Evolutionary conservation across 2,888 invertebrate species (phyloP).

Genomic region (Dolomedes plantarius): DNA sequence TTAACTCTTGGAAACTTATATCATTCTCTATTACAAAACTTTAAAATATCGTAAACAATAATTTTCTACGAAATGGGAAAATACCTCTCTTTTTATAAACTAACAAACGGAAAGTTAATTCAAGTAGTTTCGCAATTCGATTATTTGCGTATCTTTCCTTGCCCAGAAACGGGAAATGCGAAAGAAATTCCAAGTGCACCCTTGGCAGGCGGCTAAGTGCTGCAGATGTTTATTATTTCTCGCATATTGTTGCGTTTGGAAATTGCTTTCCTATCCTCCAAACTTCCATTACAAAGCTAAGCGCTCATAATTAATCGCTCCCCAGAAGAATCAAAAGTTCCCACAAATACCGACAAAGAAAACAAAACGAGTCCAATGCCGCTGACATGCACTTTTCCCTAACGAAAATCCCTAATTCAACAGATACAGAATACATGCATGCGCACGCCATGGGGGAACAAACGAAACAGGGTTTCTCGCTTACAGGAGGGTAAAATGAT

Average conservation of each 20-base stretch:
- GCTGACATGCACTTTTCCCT: conserved; percentile 8
- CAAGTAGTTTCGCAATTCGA: neutral
- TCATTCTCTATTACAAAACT: too few species aligned
- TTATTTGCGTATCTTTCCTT: neutral
- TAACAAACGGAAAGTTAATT: neutral
- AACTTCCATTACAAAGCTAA: conserved; percentile 16
- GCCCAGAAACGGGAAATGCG: neutral
- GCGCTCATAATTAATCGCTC: conserved; percentile 11
- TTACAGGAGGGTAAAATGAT: conserved; percentile 13
- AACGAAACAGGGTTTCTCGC: conserved; percentile 5
- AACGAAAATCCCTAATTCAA: conserved; percentile 14
- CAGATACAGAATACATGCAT: conserved; percentile 13
- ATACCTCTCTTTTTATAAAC: too few species aligned
- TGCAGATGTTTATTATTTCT: neutral
- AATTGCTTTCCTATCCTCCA: conserved; percentile 12
- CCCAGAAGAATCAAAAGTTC: neutral
- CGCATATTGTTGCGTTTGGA: neutral
- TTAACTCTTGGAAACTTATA: too few species aligned
- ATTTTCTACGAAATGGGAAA: too few species aligned
- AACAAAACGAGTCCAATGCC: neutral
- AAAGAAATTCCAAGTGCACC: too few species aligned
- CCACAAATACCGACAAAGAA: conserved; percentile 9
- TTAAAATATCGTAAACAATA: too few species aligned
- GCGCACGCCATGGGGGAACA: neutral
- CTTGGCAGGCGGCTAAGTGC: neutral